Evolutionary conservation across 2,797 vertebrate genomes (phyloP), one percentile per base, ranked within the genome.

Genomic region (Chaenodraco wilsoni): DNA sequence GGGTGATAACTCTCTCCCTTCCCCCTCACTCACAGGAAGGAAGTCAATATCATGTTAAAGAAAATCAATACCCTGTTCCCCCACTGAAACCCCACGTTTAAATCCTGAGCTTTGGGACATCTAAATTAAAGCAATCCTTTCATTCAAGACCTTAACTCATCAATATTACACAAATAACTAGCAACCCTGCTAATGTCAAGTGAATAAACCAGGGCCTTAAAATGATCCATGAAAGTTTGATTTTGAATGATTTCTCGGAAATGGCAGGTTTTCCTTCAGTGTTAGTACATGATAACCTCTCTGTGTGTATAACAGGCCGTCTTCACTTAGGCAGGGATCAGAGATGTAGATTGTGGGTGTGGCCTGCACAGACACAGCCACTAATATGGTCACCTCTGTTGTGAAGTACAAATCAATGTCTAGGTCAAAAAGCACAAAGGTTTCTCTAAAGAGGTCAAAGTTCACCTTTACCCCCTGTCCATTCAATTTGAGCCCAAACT

Each of bases 381-480:
- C 83, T 89, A 92, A 94, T 79, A 84, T 80, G 91, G 90, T 89
- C 92, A 91, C 91, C 89, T 90, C 90, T 88, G 90, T 91, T 88
- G 87, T 93, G 92, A 92, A 89, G 89, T 86, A 84, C 86, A 91
- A 94, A 96, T 96, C 95, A 96, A 95, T 95, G 94, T 87, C 88
- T 90, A 90, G 93, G 95, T 95, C 95, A 95, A 89, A 89, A 74
- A 69, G 85, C 91, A 96, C 94, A 96, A 96, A 95, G 95, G 92
- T 93, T 94, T 91, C 90, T 83, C 91, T 84, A 81, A 86, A 93
- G 83, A 95, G 92, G 94, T 94, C 94, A 95, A 84, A 88, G 94
- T 89, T 94, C 90, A 82, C 85, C 72, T 88, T 86, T 90, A 87
- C 88, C 94, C 90, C 91, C 90, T 88, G 83, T 90, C 87, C 88